phyloP scores from a whole-genome alignment of 1,140 invertebrate species.

The Drosophila bifasciata region DNA sequence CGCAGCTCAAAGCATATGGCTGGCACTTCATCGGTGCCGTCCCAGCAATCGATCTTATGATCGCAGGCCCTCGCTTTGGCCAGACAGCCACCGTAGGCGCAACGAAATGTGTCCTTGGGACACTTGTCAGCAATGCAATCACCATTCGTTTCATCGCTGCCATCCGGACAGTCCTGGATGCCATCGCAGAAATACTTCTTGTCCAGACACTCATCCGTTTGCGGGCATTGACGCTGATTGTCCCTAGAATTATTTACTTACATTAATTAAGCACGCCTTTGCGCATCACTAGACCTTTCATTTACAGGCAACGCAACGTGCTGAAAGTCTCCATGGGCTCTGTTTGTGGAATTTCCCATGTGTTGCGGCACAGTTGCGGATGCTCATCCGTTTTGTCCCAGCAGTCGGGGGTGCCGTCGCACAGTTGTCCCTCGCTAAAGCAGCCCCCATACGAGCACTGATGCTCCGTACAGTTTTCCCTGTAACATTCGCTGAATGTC shows the following conservation, averaged over 20 bases:
- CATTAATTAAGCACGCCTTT: background rate
- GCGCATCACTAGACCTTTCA: background rate
- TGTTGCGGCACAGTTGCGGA: background rate
- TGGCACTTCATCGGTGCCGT: slow-evolving; percentile 88
- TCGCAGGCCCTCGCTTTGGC: slow-evolving; percentile 85
- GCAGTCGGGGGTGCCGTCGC: slow-evolving; percentile 84
- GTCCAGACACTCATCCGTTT: slow-evolving; percentile 34
- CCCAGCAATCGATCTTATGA: slow-evolving; percentile 86
- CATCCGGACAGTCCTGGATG: slow-evolving; percentile 85
- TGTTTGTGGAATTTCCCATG: background rate
- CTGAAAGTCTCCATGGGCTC: no score
- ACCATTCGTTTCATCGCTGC: slow-evolving; percentile 86
- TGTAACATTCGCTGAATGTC: slow-evolving; percentile 58
- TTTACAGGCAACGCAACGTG: slow-evolving; percentile 13
- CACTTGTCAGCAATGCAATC: slow-evolving; percentile 68
- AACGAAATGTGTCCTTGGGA: slow-evolving; percentile 84
- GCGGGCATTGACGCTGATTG: slow-evolving; percentile 1
- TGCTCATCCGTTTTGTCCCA: slow-evolving; percentile 87
- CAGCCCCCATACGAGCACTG: slow-evolving; percentile 87
- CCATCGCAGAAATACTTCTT: slow-evolving; percentile 73
- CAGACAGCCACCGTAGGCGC: slow-evolving; percentile 86
- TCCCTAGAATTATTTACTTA: no score
- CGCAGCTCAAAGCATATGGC: slow-evolving; percentile 11
- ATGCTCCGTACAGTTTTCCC: slow-evolving; percentile 83
- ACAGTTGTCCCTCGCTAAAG: slow-evolving; percentile 84